Evolutionary conservation across 2,888 invertebrate species (phyloP).

Genomic region (Orchesellides sinensis): DNA sequence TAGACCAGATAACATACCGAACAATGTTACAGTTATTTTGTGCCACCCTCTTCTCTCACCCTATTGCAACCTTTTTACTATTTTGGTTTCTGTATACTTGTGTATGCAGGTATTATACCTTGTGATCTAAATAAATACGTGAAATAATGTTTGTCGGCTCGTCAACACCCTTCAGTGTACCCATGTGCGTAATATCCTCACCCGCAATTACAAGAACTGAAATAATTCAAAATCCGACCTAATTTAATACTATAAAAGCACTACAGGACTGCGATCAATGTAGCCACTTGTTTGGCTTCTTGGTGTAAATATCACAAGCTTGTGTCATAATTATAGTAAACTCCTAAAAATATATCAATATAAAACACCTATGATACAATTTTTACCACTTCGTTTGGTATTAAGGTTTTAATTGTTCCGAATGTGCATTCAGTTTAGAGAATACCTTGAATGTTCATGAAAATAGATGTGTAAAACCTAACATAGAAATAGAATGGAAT

Average conservation of each 20-base stretch:
- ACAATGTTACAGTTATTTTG: no score
- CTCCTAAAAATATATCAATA: constrained; percentile 61
- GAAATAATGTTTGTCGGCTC: no score
- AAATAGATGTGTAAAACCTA: constrained; percentile 21
- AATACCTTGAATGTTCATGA: no score
- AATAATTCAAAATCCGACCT: no score
- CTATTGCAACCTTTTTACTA: constrained; percentile 15
- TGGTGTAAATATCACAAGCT: constrained; percentile 56
- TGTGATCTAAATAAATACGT: constrained; percentile 52
- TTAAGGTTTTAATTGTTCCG: no score
- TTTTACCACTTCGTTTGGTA: neutral
- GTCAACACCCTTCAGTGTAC: no score
- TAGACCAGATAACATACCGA: constrained; percentile 17
- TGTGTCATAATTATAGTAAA: constrained; percentile 59
- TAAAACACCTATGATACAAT: constrained; percentile 38
- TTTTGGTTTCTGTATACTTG: constrained; percentile 9
- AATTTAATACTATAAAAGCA: no score
- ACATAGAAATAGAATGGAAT: constrained; percentile 36
- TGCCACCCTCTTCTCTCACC: neutral
- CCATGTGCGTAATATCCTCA: no score
- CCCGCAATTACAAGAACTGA: no score
- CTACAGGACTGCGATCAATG: no score
- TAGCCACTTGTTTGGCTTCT: constrained; percentile 6
- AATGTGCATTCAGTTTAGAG: no score
- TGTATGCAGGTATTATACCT: constrained; percentile 10